Percentiles rank a stretch among this genome's conserved stretches.
These are phyloP conservation scores for Nasua narica DNA, from an alignment of 2,797 vertebrate genomes.

Conservation along the genomic window DNA sequence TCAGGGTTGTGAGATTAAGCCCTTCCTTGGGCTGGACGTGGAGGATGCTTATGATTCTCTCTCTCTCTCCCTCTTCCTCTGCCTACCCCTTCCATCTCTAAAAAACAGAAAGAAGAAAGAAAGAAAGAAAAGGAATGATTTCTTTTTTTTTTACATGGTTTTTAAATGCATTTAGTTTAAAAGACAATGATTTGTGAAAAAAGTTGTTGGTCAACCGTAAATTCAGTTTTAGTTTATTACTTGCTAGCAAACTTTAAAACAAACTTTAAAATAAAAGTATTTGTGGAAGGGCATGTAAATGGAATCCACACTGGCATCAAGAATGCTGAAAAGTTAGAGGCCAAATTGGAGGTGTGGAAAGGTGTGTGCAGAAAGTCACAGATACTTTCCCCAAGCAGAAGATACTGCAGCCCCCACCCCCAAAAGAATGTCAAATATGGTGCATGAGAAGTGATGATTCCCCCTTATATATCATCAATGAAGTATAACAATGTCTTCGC, in stretches of 20 bases:
- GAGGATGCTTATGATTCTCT: neutral
- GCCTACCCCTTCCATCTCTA: neutral
- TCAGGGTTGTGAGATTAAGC: neutral
- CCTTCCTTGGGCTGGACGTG: neutral
- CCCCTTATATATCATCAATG: neutral
- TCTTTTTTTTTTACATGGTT: neutral
- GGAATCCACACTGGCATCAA: neutral
- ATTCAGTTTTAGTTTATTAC: neutral
- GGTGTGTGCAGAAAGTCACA: neutral
- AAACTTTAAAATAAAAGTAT: neutral
- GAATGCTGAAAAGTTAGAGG: neutral
- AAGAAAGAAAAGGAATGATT: neutral
- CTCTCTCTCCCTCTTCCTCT: neutral
- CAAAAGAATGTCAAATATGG: neutral
- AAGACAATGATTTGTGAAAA: neutral
- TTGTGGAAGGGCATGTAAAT: neutral
- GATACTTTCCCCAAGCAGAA: neutral
- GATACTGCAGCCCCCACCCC: rapidly evolving
- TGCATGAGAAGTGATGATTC: neutral
- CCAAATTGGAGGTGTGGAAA: neutral
- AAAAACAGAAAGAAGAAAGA: no score
- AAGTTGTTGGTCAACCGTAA: neutral
- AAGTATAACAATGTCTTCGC: neutral
- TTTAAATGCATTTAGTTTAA: neutral
- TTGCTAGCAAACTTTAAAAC: neutral